Base-by-base conservation (phyloP, 2,888 invertebrate species). In the Elegia similella region DNA sequence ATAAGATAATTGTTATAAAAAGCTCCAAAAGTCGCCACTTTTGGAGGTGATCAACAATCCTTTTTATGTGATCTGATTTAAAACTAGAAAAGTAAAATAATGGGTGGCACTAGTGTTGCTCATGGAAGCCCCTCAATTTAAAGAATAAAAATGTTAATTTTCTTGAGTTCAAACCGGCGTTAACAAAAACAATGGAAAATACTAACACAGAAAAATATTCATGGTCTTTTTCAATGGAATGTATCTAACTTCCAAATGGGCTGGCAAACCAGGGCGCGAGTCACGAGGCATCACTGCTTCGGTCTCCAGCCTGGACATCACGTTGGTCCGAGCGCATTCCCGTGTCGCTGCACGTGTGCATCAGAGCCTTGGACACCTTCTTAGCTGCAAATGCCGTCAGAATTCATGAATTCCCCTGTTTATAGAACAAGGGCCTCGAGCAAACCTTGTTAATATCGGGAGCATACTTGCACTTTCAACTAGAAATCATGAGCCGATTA, bases 371-470 rank as follows among this genome's bases (percentile, higher is more conserved):
- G 78, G 62, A 63, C 57, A 58, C 60, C 55, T 66, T 67, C 64
- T 67, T 69, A 57, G 56, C 63, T 64, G 62, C 62, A 62, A 52
- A 64, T 64, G 59, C 58, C 69, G 70, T 73, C 62, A 55, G 60
- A 56, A 82, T 83, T 82, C 73, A 86, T 87, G 23, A 78, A 83
- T 84, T 58, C 44, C 60, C 55, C 46, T 60, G 70, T 80, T 81
- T 84, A 76, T 69, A 81, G 78, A 70, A 61, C 76, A 62, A 68
- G 73, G 70, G 68, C 71, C 59, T 58, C 67, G 66, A 61, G 47
- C 59, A 38, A 38, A 12, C 50, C 57, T 55, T 57, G 59, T 15
- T 44, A 56, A 55, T 62, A 70, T 69, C 58, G 57, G 57, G 65
- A 59, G 60, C 67, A 70, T 57, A 68, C 62, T 65, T 70, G 64